A percentile compares a stretch with the other conserved stretches of the same genome.
phyloP scores from a whole-genome alignment of 2,888 invertebrate genomes.

The Hypsopygia costalis region DNA sequence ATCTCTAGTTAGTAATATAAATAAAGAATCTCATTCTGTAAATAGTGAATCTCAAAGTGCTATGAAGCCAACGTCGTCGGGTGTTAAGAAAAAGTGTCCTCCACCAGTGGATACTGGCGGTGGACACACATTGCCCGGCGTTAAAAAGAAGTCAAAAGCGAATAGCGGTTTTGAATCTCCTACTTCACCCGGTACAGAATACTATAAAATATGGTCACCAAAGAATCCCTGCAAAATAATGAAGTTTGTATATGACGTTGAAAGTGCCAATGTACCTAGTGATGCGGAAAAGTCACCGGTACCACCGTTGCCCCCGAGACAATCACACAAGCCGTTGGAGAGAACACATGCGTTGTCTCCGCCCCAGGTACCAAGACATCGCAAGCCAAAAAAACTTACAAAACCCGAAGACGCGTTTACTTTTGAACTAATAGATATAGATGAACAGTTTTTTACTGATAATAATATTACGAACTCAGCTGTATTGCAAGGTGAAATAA shows the following conservation, averaged over 20 bases:
- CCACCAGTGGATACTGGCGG: constrained; percentile 79
- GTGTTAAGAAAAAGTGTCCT: constrained; percentile 79
- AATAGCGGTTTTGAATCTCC: constrained; percentile 77
- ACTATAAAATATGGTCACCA: constrained; percentile 86
- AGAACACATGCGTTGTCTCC: constrained; percentile 85
- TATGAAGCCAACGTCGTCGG: constrained; percentile 60
- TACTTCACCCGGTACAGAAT: constrained; percentile 81
- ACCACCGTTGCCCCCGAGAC: constrained; percentile 86
- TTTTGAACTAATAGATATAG: constrained; percentile 91
- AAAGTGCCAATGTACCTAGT: constrained; percentile 65
- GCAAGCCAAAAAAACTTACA: constrained; percentile 83
- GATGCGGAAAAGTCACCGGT: constrained; percentile 83
- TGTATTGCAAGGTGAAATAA: constrained; percentile 55
- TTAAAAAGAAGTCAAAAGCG: constrained; percentile 83
- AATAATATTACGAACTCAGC: constrained; percentile 71
- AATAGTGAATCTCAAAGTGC: constrained; percentile 70
- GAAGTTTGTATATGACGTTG: constrained; percentile 77
- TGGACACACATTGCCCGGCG: constrained; percentile 69
- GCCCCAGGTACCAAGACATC: constrained; percentile 84
- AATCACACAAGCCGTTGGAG: constrained; percentile 88
- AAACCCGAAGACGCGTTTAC: constrained; percentile 89
- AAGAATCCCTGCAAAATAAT: constrained; percentile 80
- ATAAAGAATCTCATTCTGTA: constrained; percentile 66
- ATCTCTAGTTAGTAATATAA: constrained; percentile 67
- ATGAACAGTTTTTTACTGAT: constrained; percentile 82